Evolutionary conservation across 2,113 vertebrate genomes (phyloP), one percentile per base, ranked within the genome.

Genomic region (Rhegmatorhina hoffmannsi): DNA sequence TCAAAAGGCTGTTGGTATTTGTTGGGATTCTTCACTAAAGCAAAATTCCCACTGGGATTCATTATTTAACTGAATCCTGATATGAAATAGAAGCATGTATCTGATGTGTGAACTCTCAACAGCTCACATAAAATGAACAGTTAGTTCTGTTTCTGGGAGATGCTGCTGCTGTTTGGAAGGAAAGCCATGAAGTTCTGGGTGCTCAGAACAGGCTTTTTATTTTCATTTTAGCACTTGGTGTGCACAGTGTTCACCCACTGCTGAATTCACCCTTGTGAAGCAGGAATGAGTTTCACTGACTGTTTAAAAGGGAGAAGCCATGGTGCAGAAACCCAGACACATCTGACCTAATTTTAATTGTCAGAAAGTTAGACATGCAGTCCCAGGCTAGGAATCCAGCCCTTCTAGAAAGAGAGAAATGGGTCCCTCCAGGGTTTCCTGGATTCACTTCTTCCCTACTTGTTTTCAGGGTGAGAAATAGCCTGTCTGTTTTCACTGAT

Each of bases 181-280:
- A 66, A 73, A 73, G 26, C 20, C 2, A 2, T 25, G 44, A 43
- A 47, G 44, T n/a, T 8, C 44, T 26, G 56, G 64, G 33, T 78
- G 36, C n/a, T 78, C 19, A 14, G 23, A 56, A 25, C 14, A 36
- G 40, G 34, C 18, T 38, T 85, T 86, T 72, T 67, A 13, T 66
- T 83, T 82, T 75, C 31, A 67, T 70, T 50, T 44, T 25, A 19
- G 74, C 28, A 16, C 18, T 62, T 28, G 55, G 28, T 29, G 33
- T 56, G 44, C 34, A 29, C 1, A 1, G 0, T 12, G 18, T 33
- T n/a, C 10, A 1, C 17, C 36, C 20, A 10, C 36, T 38, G 17
- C 20, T 68, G 55, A 2, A 1, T 60, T 79, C 59, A 84, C 29
- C 49, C 49, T 33, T 44, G 36, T 5, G 6, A 79, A 68, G 67